These are phyloP conservation scores for Protophormia terraenovae DNA, from an alignment of 2,888 invertebrate species.

Conservation along the genomic window DNA sequence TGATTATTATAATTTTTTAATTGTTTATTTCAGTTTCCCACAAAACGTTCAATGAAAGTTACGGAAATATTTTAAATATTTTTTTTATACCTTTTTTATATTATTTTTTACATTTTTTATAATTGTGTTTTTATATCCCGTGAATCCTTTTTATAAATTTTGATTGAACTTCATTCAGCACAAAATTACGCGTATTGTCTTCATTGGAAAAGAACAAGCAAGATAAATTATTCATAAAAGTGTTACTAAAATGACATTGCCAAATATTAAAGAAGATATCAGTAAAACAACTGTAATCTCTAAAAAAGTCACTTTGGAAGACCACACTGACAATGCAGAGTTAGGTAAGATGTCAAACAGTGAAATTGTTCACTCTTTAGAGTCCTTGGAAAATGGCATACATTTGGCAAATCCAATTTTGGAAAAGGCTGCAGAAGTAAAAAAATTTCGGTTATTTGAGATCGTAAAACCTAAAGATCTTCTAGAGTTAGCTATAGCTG, in stretches of 20 bases:
- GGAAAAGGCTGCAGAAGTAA: no score
- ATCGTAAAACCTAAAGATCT: background rate
- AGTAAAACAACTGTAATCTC: background rate
- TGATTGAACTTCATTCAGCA: background rate
- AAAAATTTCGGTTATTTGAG: no score
- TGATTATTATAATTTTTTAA: background rate
- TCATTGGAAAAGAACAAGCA: background rate
- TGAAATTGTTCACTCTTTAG: no score
- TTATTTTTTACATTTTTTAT: background rate
- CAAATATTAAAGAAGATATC: background rate
- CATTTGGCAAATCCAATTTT: background rate
- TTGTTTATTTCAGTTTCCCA: background rate
- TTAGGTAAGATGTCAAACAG: no score
- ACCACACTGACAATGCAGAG: background rate
- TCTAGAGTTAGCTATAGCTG: slow-evolving; percentile 1
- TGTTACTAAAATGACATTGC: background rate
- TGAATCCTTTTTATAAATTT: background rate
- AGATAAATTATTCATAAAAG: background rate
- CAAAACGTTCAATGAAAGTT: background rate
- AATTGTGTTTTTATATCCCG: background rate
- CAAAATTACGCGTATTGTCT: slow-evolving; percentile 25
- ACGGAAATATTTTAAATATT: background rate
- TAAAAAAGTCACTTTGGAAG: background rate
- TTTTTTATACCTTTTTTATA: slow-evolving; percentile 11
- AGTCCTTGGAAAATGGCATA: background rate